Conservation (phyloP, 2,797 vertebrate species). For the Falco naumanni region DNA sequence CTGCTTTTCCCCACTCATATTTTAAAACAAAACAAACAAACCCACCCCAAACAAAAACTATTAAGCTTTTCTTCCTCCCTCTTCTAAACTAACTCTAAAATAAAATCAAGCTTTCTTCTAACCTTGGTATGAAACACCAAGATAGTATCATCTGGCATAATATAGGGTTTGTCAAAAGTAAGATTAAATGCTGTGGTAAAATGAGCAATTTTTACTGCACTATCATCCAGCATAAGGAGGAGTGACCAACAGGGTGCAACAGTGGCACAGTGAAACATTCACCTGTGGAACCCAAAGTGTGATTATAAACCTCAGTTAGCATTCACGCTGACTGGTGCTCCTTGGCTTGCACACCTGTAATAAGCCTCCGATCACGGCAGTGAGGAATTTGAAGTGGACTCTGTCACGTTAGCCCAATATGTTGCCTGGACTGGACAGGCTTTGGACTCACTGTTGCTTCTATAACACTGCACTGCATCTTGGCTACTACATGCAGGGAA, state of each 20-base stretch:
- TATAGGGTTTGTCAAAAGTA: not conserved
- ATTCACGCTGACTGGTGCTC: not conserved
- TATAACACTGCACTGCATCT: fast-evolving
- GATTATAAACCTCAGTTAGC: not conserved
- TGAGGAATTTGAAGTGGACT: not conserved
- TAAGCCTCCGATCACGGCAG: not conserved
- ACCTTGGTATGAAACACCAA: not conserved
- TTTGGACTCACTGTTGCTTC: not conserved
- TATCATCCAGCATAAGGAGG: not conserved
- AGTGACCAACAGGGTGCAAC: not conserved
- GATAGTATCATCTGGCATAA: not conserved
- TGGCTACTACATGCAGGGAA: not conserved
- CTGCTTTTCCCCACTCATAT: not conserved
- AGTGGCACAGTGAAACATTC: not conserved
- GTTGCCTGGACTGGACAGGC: not conserved
- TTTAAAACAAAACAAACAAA: not conserved
- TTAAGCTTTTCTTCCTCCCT: too few relatives aligned
- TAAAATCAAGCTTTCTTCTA: not conserved
- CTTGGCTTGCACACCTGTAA: not conserved
- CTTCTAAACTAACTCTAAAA: not conserved
- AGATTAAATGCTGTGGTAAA: not conserved
- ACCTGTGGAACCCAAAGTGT: not conserved
- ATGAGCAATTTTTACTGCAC: not conserved
- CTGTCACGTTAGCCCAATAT: not conserved
- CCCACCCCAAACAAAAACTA: not conserved